phyloP scores from a whole-genome alignment of 1,140 invertebrate species.

The Limonius californicus region DNA sequence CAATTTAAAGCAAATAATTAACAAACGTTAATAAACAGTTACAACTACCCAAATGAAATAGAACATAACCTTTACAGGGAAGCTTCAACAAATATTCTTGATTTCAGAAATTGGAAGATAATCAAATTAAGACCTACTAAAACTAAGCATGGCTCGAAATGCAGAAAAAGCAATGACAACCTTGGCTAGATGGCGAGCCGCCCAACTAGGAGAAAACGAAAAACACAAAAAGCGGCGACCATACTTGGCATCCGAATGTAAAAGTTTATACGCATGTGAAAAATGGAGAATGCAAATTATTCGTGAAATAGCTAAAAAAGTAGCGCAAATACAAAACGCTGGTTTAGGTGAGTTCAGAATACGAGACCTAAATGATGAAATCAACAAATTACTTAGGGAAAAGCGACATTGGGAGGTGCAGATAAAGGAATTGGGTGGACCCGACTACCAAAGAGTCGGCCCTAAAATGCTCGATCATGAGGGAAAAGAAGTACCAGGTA shows the following conservation, averaged over 20 bases:
- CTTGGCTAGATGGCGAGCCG: conserved; percentile 89
- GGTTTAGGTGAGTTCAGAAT: conserved; percentile 97
- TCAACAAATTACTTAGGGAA: conserved; percentile 94
- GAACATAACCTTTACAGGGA: too few relatives aligned
- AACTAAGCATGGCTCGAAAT: conserved; percentile 64
- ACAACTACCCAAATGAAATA: too few relatives aligned
- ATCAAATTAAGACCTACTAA: too few relatives aligned
- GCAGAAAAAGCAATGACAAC: conserved; percentile 91
- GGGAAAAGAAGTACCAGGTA: conserved; percentile 95
- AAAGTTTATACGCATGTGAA: conserved; percentile 83
- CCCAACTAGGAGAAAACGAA: conserved; percentile 81
- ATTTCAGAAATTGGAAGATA: too few relatives aligned
- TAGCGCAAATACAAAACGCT: conserved; percentile 99
- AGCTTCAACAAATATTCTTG: too few relatives aligned
- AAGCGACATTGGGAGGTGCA: conserved; percentile 97
- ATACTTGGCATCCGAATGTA: conserved; percentile 90
- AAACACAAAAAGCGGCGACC: conserved; percentile 80
- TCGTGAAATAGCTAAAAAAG: conserved; percentile 95
- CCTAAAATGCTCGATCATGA: conserved; percentile 95
- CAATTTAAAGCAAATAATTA: too few relatives aligned
- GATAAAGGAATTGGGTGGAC: conserved; percentile 92
- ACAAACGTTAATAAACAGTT: too few relatives aligned
- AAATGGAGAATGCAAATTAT: conserved; percentile 97
- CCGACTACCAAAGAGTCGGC: conserved; percentile 88
- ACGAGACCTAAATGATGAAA: conserved; percentile 98